phyloP scores from a whole-genome alignment of 2,113 vertebrate species.

The Platysteira castanea region DNA sequence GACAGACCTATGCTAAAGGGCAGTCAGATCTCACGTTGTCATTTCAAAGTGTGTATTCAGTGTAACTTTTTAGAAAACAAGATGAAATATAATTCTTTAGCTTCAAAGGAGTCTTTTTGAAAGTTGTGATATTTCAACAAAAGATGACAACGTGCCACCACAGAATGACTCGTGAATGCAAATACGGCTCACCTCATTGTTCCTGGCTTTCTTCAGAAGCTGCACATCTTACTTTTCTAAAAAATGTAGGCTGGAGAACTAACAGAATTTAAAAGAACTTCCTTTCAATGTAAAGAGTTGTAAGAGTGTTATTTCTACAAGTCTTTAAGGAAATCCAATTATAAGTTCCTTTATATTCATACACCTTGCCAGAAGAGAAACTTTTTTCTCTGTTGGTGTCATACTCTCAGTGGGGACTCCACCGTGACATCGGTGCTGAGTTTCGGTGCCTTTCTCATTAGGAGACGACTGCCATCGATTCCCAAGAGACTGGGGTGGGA shows the following conservation, averaged over 20 bases:
- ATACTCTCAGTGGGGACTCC: constrained; percentile 74
- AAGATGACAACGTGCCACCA: constrained; percentile 79
- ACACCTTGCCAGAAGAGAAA: constrained; percentile 69
- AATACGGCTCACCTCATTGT: constrained; percentile 76
- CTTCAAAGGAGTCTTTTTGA: constrained; percentile 77
- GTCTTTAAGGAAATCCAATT: constrained; percentile 82
- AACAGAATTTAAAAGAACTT: constrained; percentile 79
- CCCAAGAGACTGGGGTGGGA: constrained; percentile 6
- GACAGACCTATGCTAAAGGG: constrained; percentile 48
- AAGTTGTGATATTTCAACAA: constrained; percentile 77
- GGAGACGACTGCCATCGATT: constrained; percentile 40
- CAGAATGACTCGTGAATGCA: constrained; percentile 79
- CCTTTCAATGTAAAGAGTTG: constrained; percentile 74
- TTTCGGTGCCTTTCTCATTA: constrained; percentile 74
- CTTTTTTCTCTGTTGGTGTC: constrained; percentile 71
- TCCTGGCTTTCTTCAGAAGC: constrained; percentile 77
- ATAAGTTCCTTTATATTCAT: constrained; percentile 76
- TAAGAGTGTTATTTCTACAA: constrained; percentile 72
- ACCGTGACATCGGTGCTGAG: constrained; percentile 60
- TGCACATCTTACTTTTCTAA: constrained; percentile 74
- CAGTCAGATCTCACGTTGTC: constrained; percentile 52
- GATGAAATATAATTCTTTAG: constrained; percentile 74
- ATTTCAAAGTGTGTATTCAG: constrained; percentile 69
- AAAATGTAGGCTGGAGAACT: constrained; percentile 77
- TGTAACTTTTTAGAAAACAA: constrained; percentile 71